Evolutionary conservation across 1,140 invertebrate species (phyloP).

Genomic region (Mercenaria mercenaria): DNA sequence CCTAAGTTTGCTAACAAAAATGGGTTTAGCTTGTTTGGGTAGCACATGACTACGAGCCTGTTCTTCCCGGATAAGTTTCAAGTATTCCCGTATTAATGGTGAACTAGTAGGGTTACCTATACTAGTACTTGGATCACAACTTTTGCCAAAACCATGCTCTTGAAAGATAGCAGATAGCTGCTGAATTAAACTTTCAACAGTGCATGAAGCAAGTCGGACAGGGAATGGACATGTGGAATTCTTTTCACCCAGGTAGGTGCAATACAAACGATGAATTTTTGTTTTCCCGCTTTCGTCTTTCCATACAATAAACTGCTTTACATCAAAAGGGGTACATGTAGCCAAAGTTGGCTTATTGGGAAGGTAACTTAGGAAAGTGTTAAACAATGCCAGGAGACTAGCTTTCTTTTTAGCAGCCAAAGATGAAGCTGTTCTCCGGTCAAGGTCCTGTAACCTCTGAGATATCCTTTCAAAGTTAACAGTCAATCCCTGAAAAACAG

Average conservation of each 20-base stretch:
- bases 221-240: not conserved
- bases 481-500: not conserved
- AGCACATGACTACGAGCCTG: conserved; percentile 55
- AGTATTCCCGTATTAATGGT: conserved; percentile 45
- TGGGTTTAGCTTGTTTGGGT: conserved; percentile 40
- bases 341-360: not conserved
- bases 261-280: conserved; percentile 47
- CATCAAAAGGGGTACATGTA: conserved; percentile 50
- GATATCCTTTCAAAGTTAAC: conserved; percentile 48
- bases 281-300: conserved; percentile 59
- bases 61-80: conserved; percentile 44
- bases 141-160: conserved; percentile 2
- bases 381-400: not conserved
- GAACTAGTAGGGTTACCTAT: conserved; percentile 45
- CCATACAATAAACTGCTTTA: conserved; percentile 54
- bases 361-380: not conserved
- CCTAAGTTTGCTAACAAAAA: conserved; percentile 45
- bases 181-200: conserved; percentile 31
- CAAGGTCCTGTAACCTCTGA: conserved; percentile 38
- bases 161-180: conserved; percentile 6
- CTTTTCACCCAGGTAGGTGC: conserved; percentile 14
- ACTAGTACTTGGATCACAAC: conserved; percentile 29
- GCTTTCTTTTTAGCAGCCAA: not conserved
- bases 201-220: conserved; percentile 33
- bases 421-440: conserved; percentile 18